These are phyloP conservation scores for Pelecanoides urinatrix DNA, from an alignment of 2,113 vertebrate genomes.

Conservation along the genomic window DNA sequence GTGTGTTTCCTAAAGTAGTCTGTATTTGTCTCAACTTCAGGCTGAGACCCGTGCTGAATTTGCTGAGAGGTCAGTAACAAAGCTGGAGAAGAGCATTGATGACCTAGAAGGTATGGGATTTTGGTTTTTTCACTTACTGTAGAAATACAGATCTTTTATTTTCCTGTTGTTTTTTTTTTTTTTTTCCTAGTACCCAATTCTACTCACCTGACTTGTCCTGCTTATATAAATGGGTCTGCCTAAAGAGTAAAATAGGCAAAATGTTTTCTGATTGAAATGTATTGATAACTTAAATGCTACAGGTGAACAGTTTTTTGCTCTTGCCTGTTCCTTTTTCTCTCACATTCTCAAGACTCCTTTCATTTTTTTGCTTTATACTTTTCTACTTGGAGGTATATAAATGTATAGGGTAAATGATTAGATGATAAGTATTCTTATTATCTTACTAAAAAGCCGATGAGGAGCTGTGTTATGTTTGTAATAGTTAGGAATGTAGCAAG, in stretches of 20 bases:
- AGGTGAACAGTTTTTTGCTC: slow-evolving; percentile 40
- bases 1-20: neutral
- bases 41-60: slow-evolving; percentile 99
- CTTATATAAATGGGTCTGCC: neutral
- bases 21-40: slow-evolving; percentile 65
- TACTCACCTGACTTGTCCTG: neutral
- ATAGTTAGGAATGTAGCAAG: neutral
- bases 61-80: slow-evolving; percentile 98
- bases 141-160: neutral
- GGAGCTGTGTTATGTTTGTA: neutral
- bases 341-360: neutral
- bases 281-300: neutral
- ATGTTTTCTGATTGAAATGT: neutral
- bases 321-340: slow-evolving; percentile 49
- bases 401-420: neutral
- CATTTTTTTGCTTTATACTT: neutral
- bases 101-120: slow-evolving; percentile 94
- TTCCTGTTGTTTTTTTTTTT: neutral
- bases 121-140: neutral
- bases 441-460: neutral
- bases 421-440: neutral
- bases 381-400: neutral
- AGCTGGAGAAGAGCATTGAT: slow-evolving; percentile 99
- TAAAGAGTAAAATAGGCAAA: neutral
- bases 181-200: neutral